Base-by-base conservation (phyloP, 2,797 vertebrate species). In the Pogoniulus pusillus region DNA sequence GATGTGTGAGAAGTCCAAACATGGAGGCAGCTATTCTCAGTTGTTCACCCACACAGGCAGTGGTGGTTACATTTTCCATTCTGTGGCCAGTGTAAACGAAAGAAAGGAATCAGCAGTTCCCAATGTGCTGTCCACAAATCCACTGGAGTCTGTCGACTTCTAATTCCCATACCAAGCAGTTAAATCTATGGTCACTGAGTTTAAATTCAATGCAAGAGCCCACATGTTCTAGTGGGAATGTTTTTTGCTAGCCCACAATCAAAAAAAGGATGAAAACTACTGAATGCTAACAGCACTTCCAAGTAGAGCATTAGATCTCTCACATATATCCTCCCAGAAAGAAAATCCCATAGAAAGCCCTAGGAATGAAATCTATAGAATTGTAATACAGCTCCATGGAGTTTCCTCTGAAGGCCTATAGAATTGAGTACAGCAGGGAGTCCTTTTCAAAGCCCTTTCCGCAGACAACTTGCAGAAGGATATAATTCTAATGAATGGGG, bases 341-440 rank as follows among this genome's bases (percentile, higher is more conserved):
- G 83, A 88, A 85, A 81, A 43, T 80, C 83, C 91, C 88, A 85
- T 37, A 77, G 88, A 95, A 93, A 94, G 66, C 65, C 66, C 58
- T 3, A 82, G 84, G 93, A 90, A 95, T 92, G 39, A 88, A 90
- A 93, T 85, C 90, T 90, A 90, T 82, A 94, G 90, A 90, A 93
- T 81, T 89, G 88, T 66, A 83, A 87, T 49, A 66, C 63, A 80
- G 90, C 73, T 85, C 72, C 64, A 29, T 58, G 84, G 93, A 93
- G 92, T 83, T 59, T 54, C 73, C 82, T 95, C 87, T 73, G 90
- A 85, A 85, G 86, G 73, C 63, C 92, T 78, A 92, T 85, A 94
- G 93, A 95, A 94, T 82, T 93, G 4, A 54, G 63, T 82, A 15
- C 84, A 92, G 94, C 90, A 85, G 91, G 94, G 91, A 95, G 94